Evolutionary conservation across 1,140 invertebrate species (phyloP).

Genomic region (Trachymyrmex cornetzi): DNA sequence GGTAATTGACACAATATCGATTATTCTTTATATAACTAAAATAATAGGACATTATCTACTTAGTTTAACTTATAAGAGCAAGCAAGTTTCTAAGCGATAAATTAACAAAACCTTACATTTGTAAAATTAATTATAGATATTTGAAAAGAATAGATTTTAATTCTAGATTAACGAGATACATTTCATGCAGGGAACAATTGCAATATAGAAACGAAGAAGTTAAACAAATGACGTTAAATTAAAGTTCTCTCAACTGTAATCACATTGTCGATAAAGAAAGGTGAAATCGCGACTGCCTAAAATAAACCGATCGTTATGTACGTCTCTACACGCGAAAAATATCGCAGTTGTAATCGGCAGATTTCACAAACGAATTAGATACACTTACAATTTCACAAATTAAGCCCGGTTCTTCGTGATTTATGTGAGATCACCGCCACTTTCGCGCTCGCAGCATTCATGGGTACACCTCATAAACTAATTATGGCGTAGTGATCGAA

Average conservation of each 20-base stretch:
- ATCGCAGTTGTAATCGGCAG: constrained; percentile 26
- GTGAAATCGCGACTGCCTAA: background rate
- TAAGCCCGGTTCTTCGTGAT: constrained; percentile 32
- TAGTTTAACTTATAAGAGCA: background rate
- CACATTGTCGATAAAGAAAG: background rate
- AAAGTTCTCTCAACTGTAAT: background rate
- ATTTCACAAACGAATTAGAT: constrained; percentile 52
- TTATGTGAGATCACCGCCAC: constrained; percentile 48
- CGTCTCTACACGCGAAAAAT: background rate
- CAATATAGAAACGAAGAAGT: background rate
- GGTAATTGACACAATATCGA: background rate
- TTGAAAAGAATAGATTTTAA: background rate
- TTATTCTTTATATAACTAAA: background rate
- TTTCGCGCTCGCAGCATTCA: constrained; percentile 50
- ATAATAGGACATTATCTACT: background rate
- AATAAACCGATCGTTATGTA: constrained; percentile 7
- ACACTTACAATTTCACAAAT: constrained; percentile 44
- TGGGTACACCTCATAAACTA: constrained; percentile 14
- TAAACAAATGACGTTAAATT: background rate
- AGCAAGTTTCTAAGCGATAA: background rate
- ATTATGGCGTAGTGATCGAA: constrained; percentile 20
- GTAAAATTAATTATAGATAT: background rate
- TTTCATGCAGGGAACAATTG: background rate
- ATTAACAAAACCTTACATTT: background rate
- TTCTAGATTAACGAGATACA: background rate